Percentiles rank a stretch among this genome's conserved stretches.
Evolutionary conservation across 2,113 vertebrate genomes (phyloP).

Genomic region (Eleginops maclovinus): DNA sequence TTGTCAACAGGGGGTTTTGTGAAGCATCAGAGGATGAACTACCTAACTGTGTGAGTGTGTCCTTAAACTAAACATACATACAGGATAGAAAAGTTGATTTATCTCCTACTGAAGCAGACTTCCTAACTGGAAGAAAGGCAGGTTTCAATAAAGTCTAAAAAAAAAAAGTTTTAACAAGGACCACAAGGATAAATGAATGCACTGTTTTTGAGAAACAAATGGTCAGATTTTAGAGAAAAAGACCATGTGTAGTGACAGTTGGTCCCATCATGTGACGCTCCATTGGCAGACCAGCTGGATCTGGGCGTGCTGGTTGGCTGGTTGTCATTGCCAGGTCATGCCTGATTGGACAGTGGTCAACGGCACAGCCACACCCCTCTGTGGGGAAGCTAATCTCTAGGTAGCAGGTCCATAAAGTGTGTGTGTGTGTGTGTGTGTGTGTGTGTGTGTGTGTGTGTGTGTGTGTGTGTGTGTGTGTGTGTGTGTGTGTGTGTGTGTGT

Average conservation of each 20-base stretch:
- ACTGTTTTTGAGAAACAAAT: conserved; percentile 55
- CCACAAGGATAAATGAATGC: conserved; percentile 49
- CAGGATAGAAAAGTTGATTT: neutral
- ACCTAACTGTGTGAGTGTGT: conserved; percentile 24
- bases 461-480: neutral
- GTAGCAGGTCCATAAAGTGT: conserved; percentile 63
- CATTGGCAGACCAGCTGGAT: conserved; percentile 64
- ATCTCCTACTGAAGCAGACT: neutral
- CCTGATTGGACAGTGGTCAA: conserved; percentile 72
- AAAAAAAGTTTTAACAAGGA: neutral
- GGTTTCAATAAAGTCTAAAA: conserved; percentile 2
- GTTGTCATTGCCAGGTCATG: conserved; percentile 62
- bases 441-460: conserved; percentile 22
- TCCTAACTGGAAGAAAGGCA: neutral
- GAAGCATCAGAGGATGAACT: conserved; percentile 36
- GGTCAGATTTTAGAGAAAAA: conserved; percentile 66
- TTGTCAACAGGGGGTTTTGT: conserved; percentile 31
- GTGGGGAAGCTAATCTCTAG: conserved; percentile 76
- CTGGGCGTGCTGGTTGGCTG: conserved; percentile 70
- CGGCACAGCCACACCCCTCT: conserved; percentile 68
- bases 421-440: conserved; percentile 23
- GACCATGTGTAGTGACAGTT: conserved; percentile 82
- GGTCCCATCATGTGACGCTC: conserved; percentile 74
- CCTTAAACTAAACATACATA: conserved; percentile 2
- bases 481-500: conserved; percentile 7